A percentile compares a stretch with the other conserved stretches of the same genome.
Evolutionary conservation across 2,113 vertebrate genomes (phyloP).

Genomic region (Spea bombifrons): DNA sequence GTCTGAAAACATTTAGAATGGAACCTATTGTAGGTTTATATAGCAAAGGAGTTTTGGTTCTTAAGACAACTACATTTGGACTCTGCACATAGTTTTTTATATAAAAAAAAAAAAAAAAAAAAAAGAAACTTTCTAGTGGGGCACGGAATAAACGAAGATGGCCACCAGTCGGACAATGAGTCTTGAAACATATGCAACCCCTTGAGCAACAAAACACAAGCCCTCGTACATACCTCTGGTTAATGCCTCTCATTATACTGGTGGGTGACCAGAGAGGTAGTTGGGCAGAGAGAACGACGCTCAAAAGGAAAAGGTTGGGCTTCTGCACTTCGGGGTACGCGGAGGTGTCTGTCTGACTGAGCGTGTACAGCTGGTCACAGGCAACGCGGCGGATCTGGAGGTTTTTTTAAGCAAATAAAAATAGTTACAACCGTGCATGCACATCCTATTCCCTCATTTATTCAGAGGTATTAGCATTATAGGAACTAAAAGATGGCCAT

Average conservation of each 20-base stretch:
- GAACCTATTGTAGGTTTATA: no score
- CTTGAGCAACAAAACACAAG: not conserved
- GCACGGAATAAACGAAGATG: not conserved
- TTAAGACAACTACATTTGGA: no score
- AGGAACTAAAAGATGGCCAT: no score
- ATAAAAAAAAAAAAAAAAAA: no score
- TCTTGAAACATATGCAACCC: not conserved
- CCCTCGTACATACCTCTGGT: constrained; percentile 78
- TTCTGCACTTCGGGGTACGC: constrained; percentile 89
- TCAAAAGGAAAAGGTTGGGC: constrained; percentile 90
- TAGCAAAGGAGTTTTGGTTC: no score
- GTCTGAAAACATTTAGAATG: no score
- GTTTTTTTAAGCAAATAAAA: no score
- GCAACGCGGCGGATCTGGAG: constrained; percentile 91
- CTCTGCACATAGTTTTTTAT: no score
- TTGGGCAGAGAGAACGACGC: constrained; percentile 87
- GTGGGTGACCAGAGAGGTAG: constrained; percentile 96
- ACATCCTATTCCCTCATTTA: no score
- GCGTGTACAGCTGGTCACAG: constrained; percentile 94
- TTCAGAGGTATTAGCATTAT: no score
- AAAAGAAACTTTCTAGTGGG: no score
- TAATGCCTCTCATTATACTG: constrained; percentile 95
- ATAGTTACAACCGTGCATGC: no score
- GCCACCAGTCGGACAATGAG: not conserved
- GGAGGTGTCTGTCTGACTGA: constrained; percentile 93